Conservation (phyloP, 2,888 invertebrate genomes). For the Orthonevra nobilis region DNA sequence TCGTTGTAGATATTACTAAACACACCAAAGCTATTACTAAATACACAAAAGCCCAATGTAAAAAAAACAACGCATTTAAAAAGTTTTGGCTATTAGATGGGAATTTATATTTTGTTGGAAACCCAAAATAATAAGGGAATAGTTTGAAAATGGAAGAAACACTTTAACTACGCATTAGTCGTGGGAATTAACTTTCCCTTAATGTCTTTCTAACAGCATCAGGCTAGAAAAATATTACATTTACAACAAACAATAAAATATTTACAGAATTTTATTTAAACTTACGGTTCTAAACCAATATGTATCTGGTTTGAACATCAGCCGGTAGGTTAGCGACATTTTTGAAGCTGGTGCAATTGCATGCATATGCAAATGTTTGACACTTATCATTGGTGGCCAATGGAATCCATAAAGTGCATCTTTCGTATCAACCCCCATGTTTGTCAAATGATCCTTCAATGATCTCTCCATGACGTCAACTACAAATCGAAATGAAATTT, state of each 20-base stretch:
- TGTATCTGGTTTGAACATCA: conserved; percentile 87
- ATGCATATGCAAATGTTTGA: conserved; percentile 90
- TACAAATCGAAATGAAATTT: too few relatives aligned
- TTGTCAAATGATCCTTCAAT: conserved; percentile 80
- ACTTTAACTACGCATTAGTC: conserved; percentile 19
- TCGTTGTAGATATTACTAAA: conserved; percentile 21
- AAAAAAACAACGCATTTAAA: conserved; percentile 22
- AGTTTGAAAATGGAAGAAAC: conserved; percentile 60
- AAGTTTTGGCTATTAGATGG: conserved; percentile 20
- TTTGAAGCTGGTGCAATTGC: conserved; percentile 89
- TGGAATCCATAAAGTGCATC: conserved; percentile 89
- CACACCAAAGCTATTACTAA: conserved; percentile 43
- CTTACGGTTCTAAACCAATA: conserved; percentile 92
- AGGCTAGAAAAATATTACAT: conserved; percentile 24
- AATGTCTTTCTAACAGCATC: conserved; percentile 42
- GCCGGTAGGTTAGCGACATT: conserved; percentile 85
- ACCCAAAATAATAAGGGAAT: too few relatives aligned
- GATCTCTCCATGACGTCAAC: conserved; percentile 85
- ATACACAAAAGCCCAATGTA: conserved; percentile 49
- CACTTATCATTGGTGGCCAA: conserved; percentile 93
- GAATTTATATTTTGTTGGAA: too few relatives aligned
- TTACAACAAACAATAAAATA: background rate
- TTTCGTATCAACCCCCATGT: conserved; percentile 80
- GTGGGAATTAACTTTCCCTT: conserved; percentile 45
- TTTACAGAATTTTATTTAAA: too few relatives aligned